These are phyloP conservation scores for Andricus curvator DNA, from an alignment of 2,888 invertebrate genomes.

Conservation along the genomic window DNA sequence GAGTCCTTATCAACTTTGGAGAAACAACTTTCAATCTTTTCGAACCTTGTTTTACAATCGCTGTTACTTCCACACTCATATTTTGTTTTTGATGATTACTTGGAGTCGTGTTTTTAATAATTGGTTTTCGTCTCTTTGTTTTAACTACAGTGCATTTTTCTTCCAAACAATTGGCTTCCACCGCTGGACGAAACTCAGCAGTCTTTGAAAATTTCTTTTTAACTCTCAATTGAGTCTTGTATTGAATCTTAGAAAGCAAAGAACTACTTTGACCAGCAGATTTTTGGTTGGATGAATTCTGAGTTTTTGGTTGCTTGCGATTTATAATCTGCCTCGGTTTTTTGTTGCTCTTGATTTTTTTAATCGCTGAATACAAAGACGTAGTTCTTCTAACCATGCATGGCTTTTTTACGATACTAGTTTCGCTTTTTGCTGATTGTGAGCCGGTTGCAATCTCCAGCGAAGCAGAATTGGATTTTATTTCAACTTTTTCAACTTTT, in stretches of 20 bases:
- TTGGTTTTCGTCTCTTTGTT: conserved; percentile 10
- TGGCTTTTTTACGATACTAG: conserved; percentile 60
- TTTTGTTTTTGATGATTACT: conserved; percentile 43
- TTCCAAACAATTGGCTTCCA: conserved; percentile 21
- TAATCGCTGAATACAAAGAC: conserved; percentile 66
- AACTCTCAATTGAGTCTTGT: conserved; percentile 51
- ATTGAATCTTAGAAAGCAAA: conserved; percentile 53
- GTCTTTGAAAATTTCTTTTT: conserved; percentile 56
- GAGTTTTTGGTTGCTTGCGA: conserved; percentile 65
- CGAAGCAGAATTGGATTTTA: conserved; percentile 57
- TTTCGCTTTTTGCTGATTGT: conserved; percentile 59
- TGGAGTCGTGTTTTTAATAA: conserved; percentile 21
- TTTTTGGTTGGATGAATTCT: conserved; percentile 15
- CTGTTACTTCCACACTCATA: conserved; percentile 61
- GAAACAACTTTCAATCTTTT: conserved; percentile 70
- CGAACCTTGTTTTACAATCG: conserved; percentile 66
- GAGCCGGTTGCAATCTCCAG: conserved; percentile 52
- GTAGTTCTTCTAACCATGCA: conserved; percentile 65
- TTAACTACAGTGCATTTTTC: neutral
- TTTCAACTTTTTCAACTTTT: conserved; percentile 60
- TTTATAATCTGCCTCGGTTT: conserved; percentile 61
- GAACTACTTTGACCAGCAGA: conserved; percentile 53
- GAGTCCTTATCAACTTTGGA: conserved; percentile 58
- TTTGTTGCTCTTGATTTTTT: conserved; percentile 67
- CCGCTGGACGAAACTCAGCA: conserved; percentile 44